Conservation (phyloP, 2,797 vertebrate species). For the Catostomus latipinnis region DNA sequence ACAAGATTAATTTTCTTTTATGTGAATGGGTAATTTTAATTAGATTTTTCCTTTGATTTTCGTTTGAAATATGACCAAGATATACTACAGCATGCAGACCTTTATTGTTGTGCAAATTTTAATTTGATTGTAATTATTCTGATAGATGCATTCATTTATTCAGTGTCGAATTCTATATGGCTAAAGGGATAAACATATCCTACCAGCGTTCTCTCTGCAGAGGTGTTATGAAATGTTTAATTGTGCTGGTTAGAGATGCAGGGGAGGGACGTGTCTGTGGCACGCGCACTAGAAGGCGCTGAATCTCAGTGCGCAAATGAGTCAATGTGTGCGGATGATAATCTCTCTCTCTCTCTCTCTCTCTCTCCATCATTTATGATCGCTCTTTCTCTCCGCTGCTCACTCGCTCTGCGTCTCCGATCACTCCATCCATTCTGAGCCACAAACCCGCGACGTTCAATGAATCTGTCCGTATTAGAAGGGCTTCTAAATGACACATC, state of each 20-base stretch:
- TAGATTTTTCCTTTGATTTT: too few relatives aligned
- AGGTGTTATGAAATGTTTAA: slow-evolving; percentile 29
- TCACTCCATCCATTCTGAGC: slow-evolving; percentile 42
- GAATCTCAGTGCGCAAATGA: slow-evolving; percentile 63
- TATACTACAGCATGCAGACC: too few relatives aligned
- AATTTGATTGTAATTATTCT: background rate
- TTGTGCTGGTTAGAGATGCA: background rate
- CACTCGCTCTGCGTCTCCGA: slow-evolving; percentile 34
- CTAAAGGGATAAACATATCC: background rate
- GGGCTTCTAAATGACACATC: slow-evolving; percentile 36
- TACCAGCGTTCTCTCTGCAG: background rate
- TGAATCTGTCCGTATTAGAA: background rate
- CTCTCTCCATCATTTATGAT: slow-evolving; percentile 72
- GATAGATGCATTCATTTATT: background rate
- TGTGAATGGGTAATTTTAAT: too few relatives aligned
- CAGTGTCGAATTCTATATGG: background rate
- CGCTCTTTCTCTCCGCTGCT: slow-evolving; percentile 69
- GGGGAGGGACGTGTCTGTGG: slow-evolving; percentile 8
- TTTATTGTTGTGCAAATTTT: background rate
- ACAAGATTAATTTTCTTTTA: too few relatives aligned
- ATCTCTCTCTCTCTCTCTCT: slow-evolving; percentile 20
- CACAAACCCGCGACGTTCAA: slow-evolving; percentile 13
- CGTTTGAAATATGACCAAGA: too few relatives aligned
- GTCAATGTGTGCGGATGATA: slow-evolving; percentile 63
- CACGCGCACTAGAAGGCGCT: slow-evolving; percentile 65